A percentile compares a stretch with the other conserved stretches of the same genome.
phyloP scores from a whole-genome alignment of 2,888 invertebrate genomes.

The Minunthozetes semirufus region DNA sequence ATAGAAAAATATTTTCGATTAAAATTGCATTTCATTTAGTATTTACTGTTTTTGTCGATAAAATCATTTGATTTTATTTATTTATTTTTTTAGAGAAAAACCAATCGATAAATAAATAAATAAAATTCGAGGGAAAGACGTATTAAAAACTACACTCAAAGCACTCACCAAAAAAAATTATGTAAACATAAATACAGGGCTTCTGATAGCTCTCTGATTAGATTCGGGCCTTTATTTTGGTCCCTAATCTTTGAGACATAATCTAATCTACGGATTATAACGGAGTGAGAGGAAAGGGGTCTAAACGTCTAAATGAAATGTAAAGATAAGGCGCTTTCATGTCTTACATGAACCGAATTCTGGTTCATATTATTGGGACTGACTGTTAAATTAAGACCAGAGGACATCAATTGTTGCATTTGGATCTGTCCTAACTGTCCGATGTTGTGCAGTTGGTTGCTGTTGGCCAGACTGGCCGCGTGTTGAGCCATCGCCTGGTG shows the following conservation, averaged over 20 bases:
- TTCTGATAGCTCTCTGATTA: background rate
- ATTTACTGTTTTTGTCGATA: background rate
- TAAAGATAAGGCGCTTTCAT: background rate
- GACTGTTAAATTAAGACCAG: conserved; percentile 42
- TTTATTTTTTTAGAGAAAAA: background rate
- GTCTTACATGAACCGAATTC: conserved; percentile 30
- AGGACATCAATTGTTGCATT: conserved; percentile 40
- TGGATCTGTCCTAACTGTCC: conserved; percentile 39
- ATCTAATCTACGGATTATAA: background rate
- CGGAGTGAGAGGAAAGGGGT: background rate
- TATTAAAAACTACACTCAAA: background rate
- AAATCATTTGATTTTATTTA: background rate
- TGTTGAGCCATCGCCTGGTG: conserved; percentile 43
- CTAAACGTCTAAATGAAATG: conserved; percentile 20
- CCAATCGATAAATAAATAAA: conserved; percentile 4
- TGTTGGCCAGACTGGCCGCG: conserved; percentile 40
- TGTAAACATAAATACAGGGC: too few relatives aligned
- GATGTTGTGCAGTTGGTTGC: conserved; percentile 39
- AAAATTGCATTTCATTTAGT: conserved; percentile 23
- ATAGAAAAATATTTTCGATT: background rate
- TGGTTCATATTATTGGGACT: conserved; percentile 33
- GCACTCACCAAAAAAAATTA: too few relatives aligned
- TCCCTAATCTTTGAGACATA: background rate
- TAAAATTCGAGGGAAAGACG: background rate
- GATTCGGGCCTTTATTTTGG: background rate